Conservation (phyloP, 2,797 vertebrate genomes). For the Anas acuta region DNA sequence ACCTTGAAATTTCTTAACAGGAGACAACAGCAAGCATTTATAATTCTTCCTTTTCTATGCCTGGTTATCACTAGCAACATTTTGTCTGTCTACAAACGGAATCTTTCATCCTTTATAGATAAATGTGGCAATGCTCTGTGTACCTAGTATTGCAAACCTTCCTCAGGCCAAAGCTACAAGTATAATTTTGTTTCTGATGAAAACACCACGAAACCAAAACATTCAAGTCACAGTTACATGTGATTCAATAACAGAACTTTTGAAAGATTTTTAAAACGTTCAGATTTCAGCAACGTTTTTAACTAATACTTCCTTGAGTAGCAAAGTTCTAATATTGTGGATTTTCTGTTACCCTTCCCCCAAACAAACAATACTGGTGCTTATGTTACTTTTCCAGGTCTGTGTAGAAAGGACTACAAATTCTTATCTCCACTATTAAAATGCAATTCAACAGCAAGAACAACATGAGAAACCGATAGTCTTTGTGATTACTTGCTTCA, state of each 20-base stretch:
- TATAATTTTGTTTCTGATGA: neutral
- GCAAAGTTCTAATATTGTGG: neutral
- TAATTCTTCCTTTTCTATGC: neutral
- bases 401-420: neutral
- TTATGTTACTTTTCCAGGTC: neutral
- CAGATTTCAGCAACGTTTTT: constrained; percentile 3
- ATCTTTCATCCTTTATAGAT: neutral
- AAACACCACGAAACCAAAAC: neutral
- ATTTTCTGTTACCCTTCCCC: neutral
- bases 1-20: neutral
- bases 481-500: neutral
- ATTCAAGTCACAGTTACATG: neutral
- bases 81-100: neutral
- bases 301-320: neutral
- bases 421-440: neutral
- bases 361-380: neutral
- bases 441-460: neutral
- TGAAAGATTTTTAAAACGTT: neutral
- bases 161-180: neutral
- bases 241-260: neutral
- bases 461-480: neutral
- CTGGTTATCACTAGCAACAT: neutral
- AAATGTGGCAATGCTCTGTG: neutral
- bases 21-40: neutral
- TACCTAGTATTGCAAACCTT: neutral